phyloP scores from a whole-genome alignment of 64 coral and sea anemone genomes.

The Stylophora pistillata region DNA sequence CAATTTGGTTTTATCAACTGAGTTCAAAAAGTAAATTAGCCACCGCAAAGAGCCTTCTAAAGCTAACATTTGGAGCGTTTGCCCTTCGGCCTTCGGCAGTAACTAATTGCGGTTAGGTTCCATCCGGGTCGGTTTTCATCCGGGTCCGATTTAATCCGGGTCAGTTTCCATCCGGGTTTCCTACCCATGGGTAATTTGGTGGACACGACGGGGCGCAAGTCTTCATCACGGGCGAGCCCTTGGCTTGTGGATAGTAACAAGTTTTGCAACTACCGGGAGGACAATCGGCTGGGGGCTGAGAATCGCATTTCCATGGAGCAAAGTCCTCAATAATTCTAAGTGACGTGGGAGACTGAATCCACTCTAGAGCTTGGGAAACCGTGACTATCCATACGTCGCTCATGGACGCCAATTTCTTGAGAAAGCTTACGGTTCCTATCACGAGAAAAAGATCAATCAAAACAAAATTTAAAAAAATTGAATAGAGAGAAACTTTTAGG shows the following conservation, averaged over 20 bases:
- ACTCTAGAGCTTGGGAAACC: slow-evolving; percentile 72
- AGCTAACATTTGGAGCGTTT: neutral
- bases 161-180: slow-evolving; percentile 67
- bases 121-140: neutral
- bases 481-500: too few species aligned
- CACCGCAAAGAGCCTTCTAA: neutral
- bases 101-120: neutral
- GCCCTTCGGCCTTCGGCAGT: neutral
- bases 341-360: slow-evolving; percentile 60
- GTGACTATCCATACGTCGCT: slow-evolving; percentile 73
- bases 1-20: too few species aligned
- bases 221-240: slow-evolving; percentile 31
- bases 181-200: slow-evolving; percentile 70
- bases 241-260: slow-evolving; percentile 39
- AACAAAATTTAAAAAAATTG: neutral
- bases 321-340: slow-evolving; percentile 59
- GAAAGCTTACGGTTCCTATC: slow-evolving; percentile 53
- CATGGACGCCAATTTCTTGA: slow-evolving; percentile 26
- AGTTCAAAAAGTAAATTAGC: too few species aligned
- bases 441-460: neutral
- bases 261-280: slow-evolving; percentile 5
- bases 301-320: slow-evolving; percentile 65
- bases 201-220: slow-evolving; percentile 48
- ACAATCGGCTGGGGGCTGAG: slow-evolving; percentile 38
- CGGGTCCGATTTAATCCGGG: neutral